Evolutionary conservation across 1,140 invertebrate species (phyloP), one percentile per base, ranked within the genome.

Genomic region (Trigoniulus corallinus): DNA sequence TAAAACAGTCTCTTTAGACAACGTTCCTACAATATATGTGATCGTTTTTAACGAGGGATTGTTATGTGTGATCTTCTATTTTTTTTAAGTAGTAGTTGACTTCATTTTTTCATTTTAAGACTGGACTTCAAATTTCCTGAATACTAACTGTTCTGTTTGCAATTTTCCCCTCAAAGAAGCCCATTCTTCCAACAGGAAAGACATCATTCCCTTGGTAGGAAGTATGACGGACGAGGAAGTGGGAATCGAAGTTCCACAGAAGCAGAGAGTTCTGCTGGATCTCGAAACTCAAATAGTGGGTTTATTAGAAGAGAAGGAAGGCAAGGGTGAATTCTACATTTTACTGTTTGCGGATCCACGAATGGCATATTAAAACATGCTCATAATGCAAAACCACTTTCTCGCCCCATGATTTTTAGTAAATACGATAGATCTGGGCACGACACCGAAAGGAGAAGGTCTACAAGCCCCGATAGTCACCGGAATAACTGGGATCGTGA

Each of bases 171-270:
- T 50, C 37, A 50, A 34, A 29, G 47, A 50, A 43, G 48, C 37
- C 48, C 39, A 50, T 50, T 50, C 4, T 50, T 44, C 39, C 48
- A 42, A 50, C 48, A 50, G 48, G 48, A 18, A 7, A 4, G 29
- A 34, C 29, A 7, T 34, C 29, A 34, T 7, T 4, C 10, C 34
- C 29, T 42, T 4, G 29, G 25, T 10, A 7, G 46, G 26, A 18
- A 4, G 7, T n/a, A 7, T 13, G 4, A 18, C 4, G 4, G 4
- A 24, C 12, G n/a, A 4, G 22, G 3, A 12, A 25, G 26, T 42
- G n/a, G 10, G 23, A 42, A 47, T 15, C 26, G 27, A 34, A 4
- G 3, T n/a, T 42, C 7, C 7, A 22, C 48, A 47, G 39, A 10
- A 40, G 34, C 15, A 47, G 21, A 47, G 39, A n/a, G 7, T n/a